These are phyloP conservation scores for Antitype chi DNA, from an alignment of 2,888 invertebrate genomes.

Conservation along the genomic window DNA sequence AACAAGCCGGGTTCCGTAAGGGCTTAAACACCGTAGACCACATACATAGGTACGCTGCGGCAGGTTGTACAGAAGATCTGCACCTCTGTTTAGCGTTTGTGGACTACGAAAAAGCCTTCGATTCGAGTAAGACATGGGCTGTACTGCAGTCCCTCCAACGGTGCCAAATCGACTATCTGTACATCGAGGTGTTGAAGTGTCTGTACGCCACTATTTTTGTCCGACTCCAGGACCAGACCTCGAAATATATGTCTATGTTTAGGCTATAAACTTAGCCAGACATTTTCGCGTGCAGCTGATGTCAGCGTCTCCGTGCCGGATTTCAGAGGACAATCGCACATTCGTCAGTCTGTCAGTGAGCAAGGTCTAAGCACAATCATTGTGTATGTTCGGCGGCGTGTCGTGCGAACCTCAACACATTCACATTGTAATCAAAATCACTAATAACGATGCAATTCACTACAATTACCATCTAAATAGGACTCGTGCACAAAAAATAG, in stretches of 20 bases:
- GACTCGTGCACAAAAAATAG: constrained; percentile 63
- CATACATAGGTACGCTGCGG: no score
- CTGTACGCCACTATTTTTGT: no score
- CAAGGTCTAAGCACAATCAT: constrained; percentile 84
- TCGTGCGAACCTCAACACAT: constrained; percentile 85
- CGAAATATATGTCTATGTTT: constrained; percentile 15
- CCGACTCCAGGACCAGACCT: no score
- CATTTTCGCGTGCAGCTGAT: constrained; percentile 56
- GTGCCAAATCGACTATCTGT: no score
- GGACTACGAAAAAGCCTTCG: no score
- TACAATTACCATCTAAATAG: constrained; percentile 72
- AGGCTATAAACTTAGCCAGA: constrained; percentile 31
- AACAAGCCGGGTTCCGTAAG: no score
- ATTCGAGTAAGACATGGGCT: no score
- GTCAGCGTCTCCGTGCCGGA: constrained; percentile 67
- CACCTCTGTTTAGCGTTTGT: no score
- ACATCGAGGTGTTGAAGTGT: no score
- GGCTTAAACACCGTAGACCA: no score
- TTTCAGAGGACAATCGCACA: constrained; percentile 80
- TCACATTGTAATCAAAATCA: constrained; percentile 78
- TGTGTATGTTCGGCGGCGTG: constrained; percentile 66
- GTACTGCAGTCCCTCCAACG: no score
- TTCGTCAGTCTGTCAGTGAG: constrained; percentile 84
- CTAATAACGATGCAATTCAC: constrained; percentile 77
- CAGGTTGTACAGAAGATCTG: no score